These are phyloP conservation scores for Netelia fuscicornis DNA, from an alignment of 2,888 invertebrate genomes.

Conservation along the genomic window DNA sequence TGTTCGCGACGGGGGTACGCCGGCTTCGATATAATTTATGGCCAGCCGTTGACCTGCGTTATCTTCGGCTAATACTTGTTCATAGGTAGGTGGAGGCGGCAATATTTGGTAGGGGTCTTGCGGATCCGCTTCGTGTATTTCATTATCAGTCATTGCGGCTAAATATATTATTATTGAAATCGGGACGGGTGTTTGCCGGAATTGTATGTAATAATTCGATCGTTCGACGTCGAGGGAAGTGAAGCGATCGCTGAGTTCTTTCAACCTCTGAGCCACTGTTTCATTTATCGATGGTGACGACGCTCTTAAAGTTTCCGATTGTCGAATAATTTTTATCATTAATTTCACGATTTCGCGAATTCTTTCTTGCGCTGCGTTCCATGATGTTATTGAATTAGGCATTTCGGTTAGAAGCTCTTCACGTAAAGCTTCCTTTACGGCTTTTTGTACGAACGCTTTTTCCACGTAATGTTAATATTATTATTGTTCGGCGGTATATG, in stretches of 20 bases:
- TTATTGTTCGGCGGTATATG: too few species aligned
- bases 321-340: conserved; percentile 30
- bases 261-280: neutral
- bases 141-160: conserved; percentile 27
- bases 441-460: neutral
- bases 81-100: conserved; percentile 21
- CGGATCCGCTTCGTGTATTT: conserved; percentile 28
- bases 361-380: conserved; percentile 16
- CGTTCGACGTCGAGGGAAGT: conserved; percentile 28
- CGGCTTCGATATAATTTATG: conserved; percentile 30
- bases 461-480: too few species aligned
- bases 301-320: conserved; percentile 1
- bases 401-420: neutral
- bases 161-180: conserved; percentile 40
- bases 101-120: conserved; percentile 11
- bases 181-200: conserved; percentile 6
- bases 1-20: conserved; percentile 25
- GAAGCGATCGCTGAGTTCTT: conserved; percentile 19
- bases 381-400: conserved; percentile 20
- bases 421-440: conserved; percentile 24
- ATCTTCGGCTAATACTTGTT: conserved; percentile 30
- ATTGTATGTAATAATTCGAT: conserved; percentile 14
- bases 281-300: neutral
- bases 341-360: conserved; percentile 39
- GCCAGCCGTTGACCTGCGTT: conserved; percentile 11